These are phyloP conservation scores for Eurystomus glaucurus DNA, from an alignment of 2,797 vertebrate species.

Conservation along the genomic window DNA sequence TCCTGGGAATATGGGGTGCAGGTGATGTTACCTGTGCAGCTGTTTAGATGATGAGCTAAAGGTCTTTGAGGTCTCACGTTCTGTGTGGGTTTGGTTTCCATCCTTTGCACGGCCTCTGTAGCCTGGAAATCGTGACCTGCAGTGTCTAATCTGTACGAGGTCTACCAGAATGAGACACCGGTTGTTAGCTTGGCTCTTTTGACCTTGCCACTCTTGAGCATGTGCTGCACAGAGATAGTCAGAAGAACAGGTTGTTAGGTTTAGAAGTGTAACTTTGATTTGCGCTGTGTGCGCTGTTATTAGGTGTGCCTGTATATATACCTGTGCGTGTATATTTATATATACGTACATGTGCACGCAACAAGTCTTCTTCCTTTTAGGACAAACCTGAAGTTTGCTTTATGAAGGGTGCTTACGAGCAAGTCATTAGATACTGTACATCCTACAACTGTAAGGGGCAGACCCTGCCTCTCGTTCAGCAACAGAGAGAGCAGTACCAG, in stretches of 20 bases:
- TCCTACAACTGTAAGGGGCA: slow-evolving; percentile 90
- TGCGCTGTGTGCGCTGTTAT: not conserved
- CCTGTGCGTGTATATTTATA: not conserved
- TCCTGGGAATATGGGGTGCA: not conserved
- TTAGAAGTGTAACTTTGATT: not conserved
- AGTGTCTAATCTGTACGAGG: not conserved
- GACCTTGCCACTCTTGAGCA: not conserved
- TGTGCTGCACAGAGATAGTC: not conserved
- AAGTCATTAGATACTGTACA: slow-evolving; percentile 93
- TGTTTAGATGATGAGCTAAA: not conserved
- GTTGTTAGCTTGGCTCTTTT: not conserved
- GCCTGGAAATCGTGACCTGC: not conserved
- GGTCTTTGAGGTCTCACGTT: not conserved
- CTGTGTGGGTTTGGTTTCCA: not conserved
- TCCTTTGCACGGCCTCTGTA: not conserved
- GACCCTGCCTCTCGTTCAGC: slow-evolving; percentile 86
- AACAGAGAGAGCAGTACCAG: slow-evolving; percentile 94
- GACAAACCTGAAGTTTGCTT: slow-evolving; percentile 91
- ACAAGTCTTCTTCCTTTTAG: slow-evolving; percentile 77
- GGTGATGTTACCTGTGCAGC: not conserved
- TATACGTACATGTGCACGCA: not conserved
- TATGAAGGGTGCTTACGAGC: slow-evolving; percentile 96
- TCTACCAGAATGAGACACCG: not conserved
- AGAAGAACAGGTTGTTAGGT: not conserved
- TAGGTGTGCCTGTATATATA: fast-evolving